phyloP scores from a whole-genome alignment of 1,140 invertebrate genomes.

The Glossosoma conforme region DNA sequence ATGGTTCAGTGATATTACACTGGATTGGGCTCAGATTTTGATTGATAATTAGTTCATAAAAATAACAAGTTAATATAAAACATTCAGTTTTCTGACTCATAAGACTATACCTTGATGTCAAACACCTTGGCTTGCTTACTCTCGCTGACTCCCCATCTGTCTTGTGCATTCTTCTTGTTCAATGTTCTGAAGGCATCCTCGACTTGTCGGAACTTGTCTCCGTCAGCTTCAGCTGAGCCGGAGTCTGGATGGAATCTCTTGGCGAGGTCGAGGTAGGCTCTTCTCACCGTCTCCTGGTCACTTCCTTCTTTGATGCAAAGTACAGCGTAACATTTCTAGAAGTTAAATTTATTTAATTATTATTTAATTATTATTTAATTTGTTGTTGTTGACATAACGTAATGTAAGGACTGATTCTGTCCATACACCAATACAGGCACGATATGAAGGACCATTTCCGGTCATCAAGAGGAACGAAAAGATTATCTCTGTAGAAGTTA shows the following conservation, averaged over 20 bases:
- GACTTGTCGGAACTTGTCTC: constrained; percentile 67
- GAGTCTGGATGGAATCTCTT: constrained; percentile 83
- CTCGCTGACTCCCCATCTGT: constrained; percentile 41
- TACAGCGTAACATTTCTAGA: constrained; percentile 61
- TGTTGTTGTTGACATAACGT: too few species aligned
- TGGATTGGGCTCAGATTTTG: background rate
- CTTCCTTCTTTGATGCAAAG: constrained; percentile 62
- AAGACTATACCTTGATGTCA: constrained; percentile 47
- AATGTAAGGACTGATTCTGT: too few species aligned
- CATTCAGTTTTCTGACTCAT: too few species aligned
- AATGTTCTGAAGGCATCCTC: constrained; percentile 52
- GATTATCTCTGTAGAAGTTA: too few species aligned
- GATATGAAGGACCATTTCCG: too few species aligned
- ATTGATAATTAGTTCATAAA: background rate
- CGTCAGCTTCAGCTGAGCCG: constrained; percentile 58
- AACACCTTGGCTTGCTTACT: constrained; percentile 42
- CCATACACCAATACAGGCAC: too few species aligned
- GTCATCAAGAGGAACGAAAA: too few species aligned
- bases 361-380: too few species aligned
- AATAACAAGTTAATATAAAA: too few species aligned
- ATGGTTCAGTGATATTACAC: background rate
- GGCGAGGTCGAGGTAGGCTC: constrained; percentile 68
- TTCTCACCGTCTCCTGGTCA: constrained; percentile 64
- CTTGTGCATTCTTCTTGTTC: constrained; percentile 53
- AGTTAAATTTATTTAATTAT: background rate